Evolutionary conservation across 2,113 vertebrate species (phyloP), one percentile per base, ranked within the genome.

Genomic region (Pterocles orientalis): DNA sequence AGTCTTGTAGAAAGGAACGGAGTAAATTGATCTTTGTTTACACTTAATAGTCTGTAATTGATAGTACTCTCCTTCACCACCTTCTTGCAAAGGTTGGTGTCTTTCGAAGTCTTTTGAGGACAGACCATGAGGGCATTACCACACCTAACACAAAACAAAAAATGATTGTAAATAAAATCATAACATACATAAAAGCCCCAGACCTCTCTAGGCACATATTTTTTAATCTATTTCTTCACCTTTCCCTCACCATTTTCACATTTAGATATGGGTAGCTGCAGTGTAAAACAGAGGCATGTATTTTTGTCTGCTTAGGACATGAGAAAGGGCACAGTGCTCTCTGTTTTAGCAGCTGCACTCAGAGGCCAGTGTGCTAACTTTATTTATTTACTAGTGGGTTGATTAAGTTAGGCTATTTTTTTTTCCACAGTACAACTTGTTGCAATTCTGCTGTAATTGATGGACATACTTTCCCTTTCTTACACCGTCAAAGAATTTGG

Each of bases 231-330:
- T 76, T 89, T 86, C 76, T 91, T 95, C 53, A 78, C 58, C n/a
- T 66, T 66, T 36, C 14, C 26, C 28, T 12, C 48, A 15, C 7
- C 25, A 31, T 62, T 86, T 83, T 94, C 83, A 81, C 48, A 82
- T 89, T 89, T 81, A 92, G 73, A 17, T 57, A 28, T 21, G 78
- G 28, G 57, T 69, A 69, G 62, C 25, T 68, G 36, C 29, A 58
- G 62, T 76, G 50, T 73, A 95, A 95, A 92, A 45, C 33, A 72
- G 77, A 84, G 57, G 19, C 79, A 33, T 84, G 8, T 94, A 95
- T 92, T 95, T 96, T 96, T 82, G 50, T 93, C 85, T 76, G 21
- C 73, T 57, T 64, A 79, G 93, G 93, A 95, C 81, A 76, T 95
- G 92, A 96, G 93, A 95, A 96, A 95, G 95, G 92, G 82, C 87